phyloP scores from a whole-genome alignment of 2,113 vertebrate species.

The Grammomys dolichurus region DNA sequence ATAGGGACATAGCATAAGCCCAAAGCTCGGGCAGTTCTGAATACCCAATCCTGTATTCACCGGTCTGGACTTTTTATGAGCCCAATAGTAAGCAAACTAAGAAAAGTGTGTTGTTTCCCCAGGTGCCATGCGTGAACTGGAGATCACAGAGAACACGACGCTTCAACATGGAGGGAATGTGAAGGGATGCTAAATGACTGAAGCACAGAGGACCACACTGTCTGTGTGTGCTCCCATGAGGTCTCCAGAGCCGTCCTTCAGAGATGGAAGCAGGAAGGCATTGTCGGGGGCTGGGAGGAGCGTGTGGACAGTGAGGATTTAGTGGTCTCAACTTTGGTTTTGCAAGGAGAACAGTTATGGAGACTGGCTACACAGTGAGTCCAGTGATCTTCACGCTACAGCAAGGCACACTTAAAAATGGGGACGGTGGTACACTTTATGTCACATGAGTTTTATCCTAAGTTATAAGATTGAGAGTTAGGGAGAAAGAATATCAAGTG shows the following conservation, averaged over 20 bases:
- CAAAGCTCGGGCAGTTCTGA: background rate
- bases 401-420: fast-evolving
- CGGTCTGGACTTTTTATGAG: background rate
- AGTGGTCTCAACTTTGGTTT: background rate
- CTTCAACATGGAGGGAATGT: fast-evolving
- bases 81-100: background rate
- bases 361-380: background rate
- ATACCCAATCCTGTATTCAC: background rate
- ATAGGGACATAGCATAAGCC: background rate
- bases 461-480: background rate
- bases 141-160: background rate
- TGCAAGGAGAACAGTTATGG: background rate
- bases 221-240: fast-evolving
- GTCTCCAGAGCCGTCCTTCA: fast-evolving
- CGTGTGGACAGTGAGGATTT: fast-evolving
- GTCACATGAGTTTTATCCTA: background rate
- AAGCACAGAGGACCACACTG: background rate
- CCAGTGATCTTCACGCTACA: background rate
- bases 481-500: fast-evolving
- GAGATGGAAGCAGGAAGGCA: background rate
- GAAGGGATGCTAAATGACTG: background rate
- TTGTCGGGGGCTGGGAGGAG: background rate
- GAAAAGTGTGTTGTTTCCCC: background rate
- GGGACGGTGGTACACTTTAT: background rate
- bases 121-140: background rate